Evolutionary conservation across 2,888 invertebrate genomes (phyloP), one percentile per base, ranked within the genome.

Genomic region (Anthophora plumipes): DNA sequence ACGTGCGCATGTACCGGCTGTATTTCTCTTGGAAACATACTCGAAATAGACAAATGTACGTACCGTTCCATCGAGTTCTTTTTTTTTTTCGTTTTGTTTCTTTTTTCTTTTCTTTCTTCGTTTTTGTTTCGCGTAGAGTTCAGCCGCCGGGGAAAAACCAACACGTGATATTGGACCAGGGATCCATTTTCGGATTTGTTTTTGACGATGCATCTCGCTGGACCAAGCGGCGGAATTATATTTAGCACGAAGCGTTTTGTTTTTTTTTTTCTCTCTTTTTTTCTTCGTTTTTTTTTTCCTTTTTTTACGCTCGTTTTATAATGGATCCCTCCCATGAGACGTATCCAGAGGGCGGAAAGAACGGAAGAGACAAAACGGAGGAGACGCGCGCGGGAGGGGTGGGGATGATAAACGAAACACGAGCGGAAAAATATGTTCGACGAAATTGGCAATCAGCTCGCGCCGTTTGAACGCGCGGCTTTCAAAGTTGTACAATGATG

Each of bases 131-230:
- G 4, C 31, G 4, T 4, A 31, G 31, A 31, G 4, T 31, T 4
- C 31, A 31, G 31, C 31, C 31, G 31, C 31, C 31, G 31, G 31
- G 25, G 43, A 41, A 52, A 55, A 55, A 54, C 52, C 52, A 48
- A 31, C 22, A 14, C 61, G 22, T 48, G 57, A 57, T 41, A 46
- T 43, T 48, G 54, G 20, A 11, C n/a, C 9, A 20, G 3, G 17
- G 41, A 68, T 79, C 80, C 79, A 79, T 79, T 79, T 80, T 79
- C 64, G 79, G 71, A 80, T 79, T 79, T 64, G 71, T 64, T 64
- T 79, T 64, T 20, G 79, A 78, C 60, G 71, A 71, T 59, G 48
- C 60, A 63, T 52, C 80, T 79, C 80, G 31, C 20, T 48, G 80
- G 71, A 37, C 39, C 39, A 4, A 1, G 8, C 7, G 9, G 5